Conservation (phyloP, 1,140 invertebrate species). For the Samia ricini region DNA sequence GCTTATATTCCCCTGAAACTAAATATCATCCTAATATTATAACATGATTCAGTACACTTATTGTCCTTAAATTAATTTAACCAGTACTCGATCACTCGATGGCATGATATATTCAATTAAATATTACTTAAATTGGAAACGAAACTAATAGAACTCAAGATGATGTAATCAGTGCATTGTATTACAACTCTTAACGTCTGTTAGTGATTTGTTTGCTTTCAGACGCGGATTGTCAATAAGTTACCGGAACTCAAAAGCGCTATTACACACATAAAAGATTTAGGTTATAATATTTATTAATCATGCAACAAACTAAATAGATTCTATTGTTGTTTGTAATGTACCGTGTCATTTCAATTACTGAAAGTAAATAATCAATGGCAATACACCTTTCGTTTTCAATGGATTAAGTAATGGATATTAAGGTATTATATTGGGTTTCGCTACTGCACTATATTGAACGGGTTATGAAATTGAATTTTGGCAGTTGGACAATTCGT, state of each 20-base stretch:
- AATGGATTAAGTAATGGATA: constrained; percentile 64
- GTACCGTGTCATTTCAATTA: constrained; percentile 41
- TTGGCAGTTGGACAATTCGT: constrained; percentile 10
- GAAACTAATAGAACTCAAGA: no score
- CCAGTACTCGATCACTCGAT: no score
- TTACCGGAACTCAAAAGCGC: constrained; percentile 16
- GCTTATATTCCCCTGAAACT: no score
- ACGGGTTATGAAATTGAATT: constrained; percentile 46
- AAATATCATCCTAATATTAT: no score
- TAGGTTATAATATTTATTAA: constrained; percentile 18
- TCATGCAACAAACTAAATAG: constrained; percentile 30
- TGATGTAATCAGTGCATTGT: no score
- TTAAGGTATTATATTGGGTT: constrained; percentile 21
- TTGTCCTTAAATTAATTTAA: no score
- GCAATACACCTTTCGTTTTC: constrained; percentile 39
- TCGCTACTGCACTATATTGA: not conserved
- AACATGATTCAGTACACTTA: no score
- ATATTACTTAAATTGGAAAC: no score
- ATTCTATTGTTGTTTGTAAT: constrained; percentile 34
- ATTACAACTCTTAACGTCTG: no score
- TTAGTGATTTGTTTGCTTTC: no score
- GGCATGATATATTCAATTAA: no score
- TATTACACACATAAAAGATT: constrained; percentile 17
- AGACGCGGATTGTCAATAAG: not conserved
- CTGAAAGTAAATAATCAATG: constrained; percentile 29